phyloP scores from a whole-genome alignment of 2,797 vertebrate genomes.

The Phalanger gymnotis region DNA sequence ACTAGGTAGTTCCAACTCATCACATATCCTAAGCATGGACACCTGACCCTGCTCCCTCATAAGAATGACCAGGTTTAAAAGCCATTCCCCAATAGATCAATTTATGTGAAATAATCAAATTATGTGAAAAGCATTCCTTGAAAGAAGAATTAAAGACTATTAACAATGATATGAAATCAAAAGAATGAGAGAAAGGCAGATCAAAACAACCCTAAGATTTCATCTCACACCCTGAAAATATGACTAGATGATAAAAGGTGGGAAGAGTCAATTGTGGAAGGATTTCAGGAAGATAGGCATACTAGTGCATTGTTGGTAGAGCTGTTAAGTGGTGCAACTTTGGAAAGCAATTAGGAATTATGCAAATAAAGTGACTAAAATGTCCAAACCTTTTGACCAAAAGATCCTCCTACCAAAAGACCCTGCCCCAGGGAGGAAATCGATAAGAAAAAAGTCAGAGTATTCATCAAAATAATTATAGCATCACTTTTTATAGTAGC shows the following conservation, averaged over 20 bases:
- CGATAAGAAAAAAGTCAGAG: not conserved
- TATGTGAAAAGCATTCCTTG: not conserved
- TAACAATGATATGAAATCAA: not conserved
- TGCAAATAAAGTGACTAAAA: not conserved
- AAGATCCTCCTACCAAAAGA: not conserved
- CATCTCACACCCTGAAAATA: not conserved
- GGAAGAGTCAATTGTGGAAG: not conserved
- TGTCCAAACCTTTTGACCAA: not conserved
- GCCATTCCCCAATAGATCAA: not conserved
- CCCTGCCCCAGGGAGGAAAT: not conserved
- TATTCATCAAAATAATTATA: not conserved
- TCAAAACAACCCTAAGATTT: not conserved
- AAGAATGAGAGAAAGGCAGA: not conserved
- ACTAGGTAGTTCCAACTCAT: not conserved
- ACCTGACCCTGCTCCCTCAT: not conserved
- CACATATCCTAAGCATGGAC: not conserved
- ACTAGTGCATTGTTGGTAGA: not conserved
- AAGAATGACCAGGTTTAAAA: not conserved
- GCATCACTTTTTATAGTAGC: not conserved
- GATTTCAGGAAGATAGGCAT: not conserved
- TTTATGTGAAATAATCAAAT: not conserved
- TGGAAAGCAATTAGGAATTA: not conserved
- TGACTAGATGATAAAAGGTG: not conserved
- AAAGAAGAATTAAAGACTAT: not conserved
- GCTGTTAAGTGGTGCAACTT: not conserved